Base-by-base conservation (phyloP, 2,888 invertebrate species). In the Piscicola geometra region DNA sequence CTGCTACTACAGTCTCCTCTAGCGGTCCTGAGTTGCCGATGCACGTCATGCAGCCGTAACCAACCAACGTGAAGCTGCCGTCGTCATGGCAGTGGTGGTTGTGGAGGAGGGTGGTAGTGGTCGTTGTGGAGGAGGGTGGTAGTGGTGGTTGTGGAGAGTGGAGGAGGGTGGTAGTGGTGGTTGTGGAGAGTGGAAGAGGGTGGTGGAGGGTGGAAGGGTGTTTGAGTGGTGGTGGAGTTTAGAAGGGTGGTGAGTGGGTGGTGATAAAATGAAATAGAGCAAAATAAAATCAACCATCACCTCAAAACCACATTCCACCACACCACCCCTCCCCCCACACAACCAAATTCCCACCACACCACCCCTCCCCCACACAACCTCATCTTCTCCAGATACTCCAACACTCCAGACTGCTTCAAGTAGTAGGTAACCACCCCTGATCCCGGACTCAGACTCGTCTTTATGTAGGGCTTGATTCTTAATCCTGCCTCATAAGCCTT, bases 1-100 rank as follows among this genome's bases (percentile, higher is more conserved):
- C 93, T 81, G 92, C 92, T 0, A 90, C 91, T n/a, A 96, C 91
- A 81, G 91, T 89, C 72, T 96, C 95, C 75, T 93, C 92, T 0
- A 99, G 89, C 0, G 96, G 95, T 0, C 98, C 98, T 3, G 94
- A 94, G 88, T 99, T 99, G 0, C 98, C 98, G 81, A 99, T 99
- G 84, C 99, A 99, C 0, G 98, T 98, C 97, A 97, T 98, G 85
- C 99, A 99, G 0, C 98, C 98, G 83, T 97, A 99, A n/a, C 98
- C 98, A 0, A 97, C 96, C 70, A 94, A 91, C 84, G 93, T 90
- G 85, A 98, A 99, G 9, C 88, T 87, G n/a, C n/a, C n/a, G n/a
- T n/a, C n/a, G n/a, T n/a, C n/a, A n/a, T n/a, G n/a, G n/a, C n/a
- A n/a, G n/a, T n/a, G n/a, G 80, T 78, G 47, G 15, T 70, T 56